Percentiles rank a stretch among this genome's conserved stretches.
Conservation (phyloP, 64 coral and sea anemone genomes). For the Orbicella faveolata region DNA sequence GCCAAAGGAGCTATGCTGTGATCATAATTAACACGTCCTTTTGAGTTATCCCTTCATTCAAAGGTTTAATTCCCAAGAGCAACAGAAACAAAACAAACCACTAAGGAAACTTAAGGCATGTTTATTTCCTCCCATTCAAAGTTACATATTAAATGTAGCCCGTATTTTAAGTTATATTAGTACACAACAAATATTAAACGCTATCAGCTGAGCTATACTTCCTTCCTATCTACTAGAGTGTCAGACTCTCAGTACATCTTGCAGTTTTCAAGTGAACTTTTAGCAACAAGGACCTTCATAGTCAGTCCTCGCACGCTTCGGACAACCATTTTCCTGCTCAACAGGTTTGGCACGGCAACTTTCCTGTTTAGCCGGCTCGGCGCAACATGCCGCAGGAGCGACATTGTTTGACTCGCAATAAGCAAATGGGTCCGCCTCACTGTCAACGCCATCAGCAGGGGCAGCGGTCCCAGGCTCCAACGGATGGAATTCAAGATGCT, state of each 20-base stretch:
- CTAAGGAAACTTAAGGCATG: no score
- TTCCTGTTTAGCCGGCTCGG: constrained; percentile 5
- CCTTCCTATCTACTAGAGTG: background rate
- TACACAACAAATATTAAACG: no score
- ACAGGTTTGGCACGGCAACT: constrained; percentile 4
- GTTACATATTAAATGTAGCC: no score
- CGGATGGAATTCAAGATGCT: constrained; percentile 61
- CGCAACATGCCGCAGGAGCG: constrained; percentile 1
- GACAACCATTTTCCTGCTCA: background rate
- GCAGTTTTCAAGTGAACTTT: background rate
- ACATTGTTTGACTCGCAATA: constrained; percentile 9
- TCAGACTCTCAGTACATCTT: background rate
- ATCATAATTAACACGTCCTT: no score
- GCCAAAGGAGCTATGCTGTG: no score
- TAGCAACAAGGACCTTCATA: background rate
- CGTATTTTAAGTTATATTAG: no score
- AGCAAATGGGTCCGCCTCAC: constrained; percentile 63
- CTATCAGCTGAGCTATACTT: no score
- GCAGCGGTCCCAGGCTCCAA: constrained; percentile 20
- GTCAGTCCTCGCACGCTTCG: constrained; percentile 1
- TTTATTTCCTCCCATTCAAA: no score
- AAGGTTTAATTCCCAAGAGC: no score
- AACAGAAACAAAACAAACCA: no score
- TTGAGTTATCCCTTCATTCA: no score
- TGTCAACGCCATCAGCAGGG: constrained; percentile 33